Evolutionary conservation across 2,888 invertebrate species (phyloP).

Genomic region (Heterodera filipjevi): DNA sequence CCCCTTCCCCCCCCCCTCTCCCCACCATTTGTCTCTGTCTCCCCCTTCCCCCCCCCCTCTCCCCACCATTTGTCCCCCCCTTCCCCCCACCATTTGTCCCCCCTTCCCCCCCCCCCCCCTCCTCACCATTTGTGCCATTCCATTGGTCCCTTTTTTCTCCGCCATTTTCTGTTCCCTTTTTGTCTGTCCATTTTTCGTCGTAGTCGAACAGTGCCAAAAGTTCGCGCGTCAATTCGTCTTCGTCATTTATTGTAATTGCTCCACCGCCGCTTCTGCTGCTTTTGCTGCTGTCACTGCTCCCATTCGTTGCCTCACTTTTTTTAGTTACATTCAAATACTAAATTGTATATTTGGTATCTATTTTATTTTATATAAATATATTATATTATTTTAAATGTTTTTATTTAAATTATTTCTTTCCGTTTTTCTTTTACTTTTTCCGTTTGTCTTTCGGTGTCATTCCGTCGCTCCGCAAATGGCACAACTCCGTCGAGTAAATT

Average conservation of each 20-base stretch:
- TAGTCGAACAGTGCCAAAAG: not conserved
- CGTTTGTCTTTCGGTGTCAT: not conserved
- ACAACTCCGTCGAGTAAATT: not conserved
- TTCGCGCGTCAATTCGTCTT: slow-evolving; percentile 9
- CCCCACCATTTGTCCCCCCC: not conserved
- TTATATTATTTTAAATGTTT: too few species aligned
- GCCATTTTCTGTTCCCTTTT: not conserved
- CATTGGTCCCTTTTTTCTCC: not conserved
- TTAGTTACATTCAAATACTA: not conserved
- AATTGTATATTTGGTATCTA: not conserved
- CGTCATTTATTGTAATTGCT: not conserved
- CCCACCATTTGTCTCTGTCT: not conserved
- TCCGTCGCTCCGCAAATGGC: not conserved
- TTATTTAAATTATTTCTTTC: not conserved
- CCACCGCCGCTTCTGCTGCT: not conserved
- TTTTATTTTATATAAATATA: too few species aligned
- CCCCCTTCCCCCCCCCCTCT: not conserved
- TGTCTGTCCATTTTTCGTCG: not conserved
- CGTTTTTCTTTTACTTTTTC: not conserved
- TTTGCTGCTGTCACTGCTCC: not conserved
- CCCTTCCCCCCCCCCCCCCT: not conserved
- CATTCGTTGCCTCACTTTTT: not conserved
- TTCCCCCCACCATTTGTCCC: too few species aligned
- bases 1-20: not conserved
- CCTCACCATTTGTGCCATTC: slow-evolving; percentile 10